Conservation (phyloP, 2,113 vertebrate species). For the Rhinoderma darwinii region DNA sequence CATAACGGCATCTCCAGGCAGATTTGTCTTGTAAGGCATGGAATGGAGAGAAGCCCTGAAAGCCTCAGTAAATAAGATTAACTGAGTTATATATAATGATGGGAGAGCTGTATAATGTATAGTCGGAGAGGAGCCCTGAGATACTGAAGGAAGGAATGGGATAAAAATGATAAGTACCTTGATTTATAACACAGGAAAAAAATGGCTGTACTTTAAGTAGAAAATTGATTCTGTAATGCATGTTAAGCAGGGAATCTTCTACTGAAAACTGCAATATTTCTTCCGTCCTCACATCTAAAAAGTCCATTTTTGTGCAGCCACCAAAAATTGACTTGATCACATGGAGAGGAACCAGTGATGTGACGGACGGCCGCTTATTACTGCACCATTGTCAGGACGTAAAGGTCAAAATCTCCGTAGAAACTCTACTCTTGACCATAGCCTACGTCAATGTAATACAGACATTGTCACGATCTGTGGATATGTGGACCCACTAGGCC, state of each 20-base stretch:
- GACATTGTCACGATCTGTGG: too few relatives aligned
- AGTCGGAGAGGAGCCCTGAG: constrained; percentile 33
- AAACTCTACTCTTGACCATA: background rate
- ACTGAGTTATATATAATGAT: constrained; percentile 45
- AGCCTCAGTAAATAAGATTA: constrained; percentile 50
- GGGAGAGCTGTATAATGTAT: constrained; percentile 27
- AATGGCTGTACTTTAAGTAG: constrained; percentile 34
- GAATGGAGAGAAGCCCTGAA: constrained; percentile 35
- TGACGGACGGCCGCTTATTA: background rate
- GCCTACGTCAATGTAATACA: background rate
- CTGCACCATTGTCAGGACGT: background rate
- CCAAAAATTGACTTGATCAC: background rate
- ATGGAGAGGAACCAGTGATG: background rate
- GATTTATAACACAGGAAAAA: constrained; percentile 25
- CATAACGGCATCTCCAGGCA: background rate
- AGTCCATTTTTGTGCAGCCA: background rate
- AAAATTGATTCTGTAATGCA: constrained; percentile 42
- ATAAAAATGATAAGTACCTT: constrained; percentile 31
- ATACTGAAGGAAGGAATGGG: constrained; percentile 24
- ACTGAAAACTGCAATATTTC: background rate
- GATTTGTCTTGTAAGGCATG: constrained; percentile 30
- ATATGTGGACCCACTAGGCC: too few relatives aligned
- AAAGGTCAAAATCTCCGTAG: background rate
- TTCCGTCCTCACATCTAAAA: background rate
- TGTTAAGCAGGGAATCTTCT: constrained; percentile 27